phyloP scores from a whole-genome alignment of 2,888 invertebrate genomes.

The Philereme vetulata region DNA sequence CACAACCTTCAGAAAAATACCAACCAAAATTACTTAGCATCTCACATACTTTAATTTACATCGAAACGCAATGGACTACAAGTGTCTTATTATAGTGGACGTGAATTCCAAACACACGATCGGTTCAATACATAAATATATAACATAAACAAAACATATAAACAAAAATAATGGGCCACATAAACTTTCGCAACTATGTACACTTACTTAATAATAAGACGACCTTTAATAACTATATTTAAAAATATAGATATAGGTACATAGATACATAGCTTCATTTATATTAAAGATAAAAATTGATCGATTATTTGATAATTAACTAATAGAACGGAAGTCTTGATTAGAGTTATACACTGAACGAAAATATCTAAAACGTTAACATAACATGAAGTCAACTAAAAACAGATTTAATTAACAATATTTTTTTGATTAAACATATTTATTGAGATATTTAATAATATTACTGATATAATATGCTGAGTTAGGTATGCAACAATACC shows the following conservation, averaged over 20 bases:
- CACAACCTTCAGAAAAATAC: slow-evolving; percentile 39
- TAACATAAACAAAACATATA: slow-evolving; percentile 70
- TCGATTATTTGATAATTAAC: slow-evolving; percentile 60
- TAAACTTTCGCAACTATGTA: slow-evolving; percentile 81
- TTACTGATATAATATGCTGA: slow-evolving; percentile 46
- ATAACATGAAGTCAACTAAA: slow-evolving; percentile 52
- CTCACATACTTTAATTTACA: slow-evolving; percentile 35
- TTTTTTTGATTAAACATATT: slow-evolving; percentile 8
- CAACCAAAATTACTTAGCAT: slow-evolving; percentile 34
- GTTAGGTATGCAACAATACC: slow-evolving; percentile 65
- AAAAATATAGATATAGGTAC: slow-evolving; percentile 81
- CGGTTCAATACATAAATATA: slow-evolving; percentile 76
- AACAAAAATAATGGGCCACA: slow-evolving; percentile 77
- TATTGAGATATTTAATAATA: slow-evolving; percentile 38
- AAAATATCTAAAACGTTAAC: slow-evolving; percentile 49
- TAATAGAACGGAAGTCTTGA: slow-evolving; percentile 70
- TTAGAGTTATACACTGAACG: slow-evolving; percentile 48
- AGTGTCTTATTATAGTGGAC: slow-evolving; percentile 51
- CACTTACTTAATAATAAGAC: slow-evolving; percentile 76
- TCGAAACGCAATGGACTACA: slow-evolving; percentile 33
- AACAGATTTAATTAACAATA: slow-evolving; percentile 35
- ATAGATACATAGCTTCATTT: slow-evolving; percentile 79
- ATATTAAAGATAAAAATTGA: slow-evolving; percentile 71
- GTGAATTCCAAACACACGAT: slow-evolving; percentile 57
- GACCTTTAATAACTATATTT: slow-evolving; percentile 74